A percentile compares a stretch with the other conserved stretches of the same genome.
Evolutionary conservation across 2,113 vertebrate species (phyloP).

Genomic region (Psittacara wagleri): DNA sequence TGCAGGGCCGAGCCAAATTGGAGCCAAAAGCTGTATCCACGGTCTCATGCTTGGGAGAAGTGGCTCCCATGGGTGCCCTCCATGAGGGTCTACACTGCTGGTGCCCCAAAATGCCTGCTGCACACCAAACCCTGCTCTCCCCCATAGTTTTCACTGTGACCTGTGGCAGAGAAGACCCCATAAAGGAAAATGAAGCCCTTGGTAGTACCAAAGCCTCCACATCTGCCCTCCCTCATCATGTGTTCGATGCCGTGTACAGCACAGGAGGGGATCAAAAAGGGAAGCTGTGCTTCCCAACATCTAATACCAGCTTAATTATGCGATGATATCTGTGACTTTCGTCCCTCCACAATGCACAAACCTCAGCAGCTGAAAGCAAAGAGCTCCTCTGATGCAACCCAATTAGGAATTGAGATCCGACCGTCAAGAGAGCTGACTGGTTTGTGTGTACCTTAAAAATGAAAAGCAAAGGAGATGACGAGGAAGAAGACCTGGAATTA

Average conservation of each 20-base stretch:
- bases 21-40: rapidly evolving
- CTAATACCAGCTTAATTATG: slow-evolving; percentile 10
- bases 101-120: neutral
- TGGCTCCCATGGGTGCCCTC: neutral
- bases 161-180: rapidly evolving
- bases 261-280: neutral
- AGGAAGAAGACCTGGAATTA: slow-evolving; percentile 50
- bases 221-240: neutral
- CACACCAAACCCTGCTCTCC: neutral
- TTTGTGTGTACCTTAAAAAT: neutral
- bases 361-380: slow-evolving; percentile 41
- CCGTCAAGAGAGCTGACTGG: neutral
- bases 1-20: neutral
- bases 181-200: neutral
- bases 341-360: neutral
- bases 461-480: neutral
- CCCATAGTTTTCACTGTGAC: rapidly evolving
- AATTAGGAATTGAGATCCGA: slow-evolving; percentile 55
- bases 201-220: neutral
- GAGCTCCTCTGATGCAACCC: slow-evolving; percentile 60
- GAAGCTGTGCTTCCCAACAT: neutral
- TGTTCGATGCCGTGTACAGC: rapidly evolving
- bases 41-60: neutral
- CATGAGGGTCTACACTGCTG: neutral
- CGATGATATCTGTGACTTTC: neutral